Evolutionary conservation across 2,113 vertebrate genomes (phyloP), one percentile per base, ranked within the genome.

Genomic region (Hippocampus zosterae): DNA sequence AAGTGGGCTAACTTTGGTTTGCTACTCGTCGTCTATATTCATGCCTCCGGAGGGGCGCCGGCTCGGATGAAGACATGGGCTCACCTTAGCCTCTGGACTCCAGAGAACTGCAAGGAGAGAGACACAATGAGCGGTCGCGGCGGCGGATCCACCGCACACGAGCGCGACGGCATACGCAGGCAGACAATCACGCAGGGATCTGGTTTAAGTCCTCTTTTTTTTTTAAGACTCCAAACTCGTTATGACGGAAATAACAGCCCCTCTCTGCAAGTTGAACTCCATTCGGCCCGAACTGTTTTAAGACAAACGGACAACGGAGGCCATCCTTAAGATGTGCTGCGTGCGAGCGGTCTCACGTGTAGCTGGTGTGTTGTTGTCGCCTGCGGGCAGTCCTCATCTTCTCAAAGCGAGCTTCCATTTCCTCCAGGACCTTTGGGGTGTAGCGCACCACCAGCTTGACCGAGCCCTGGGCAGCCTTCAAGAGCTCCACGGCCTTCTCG

Each of bases 351-450:
- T 66, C 95, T 94, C 88, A 95, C 95, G 94, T 93, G 91, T 95
- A 96, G 84, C 95, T 97, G 87, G 92, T 93, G 85, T 95, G 94
- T 77, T 96, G 95, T 84, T 96, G 95, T 70, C 94, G 94, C 72
- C 95, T 87, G 27, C 94, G 90, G 53, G 95, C 95, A 0, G 94
- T 96, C 74, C 95, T 93, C 91, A 97, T 94, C 89, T 96, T 97
- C 90, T 96, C 95, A 18, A 96, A 96, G 64, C 95, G 92, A 29
- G 95, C 95, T 88, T 97, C 95, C 95, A 96, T 97, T 75, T 97
- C 95, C 85, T 97, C 95, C 52, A 97, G 92, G 67, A 96, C 95
- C 8, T 94, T 94, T 0, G 95, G 95, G 0, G 95, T 97, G 77
- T 97, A 97, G 40, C 95, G 92, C 50, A 97, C 95, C 40, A 97